Evolutionary conservation across 2,797 vertebrate genomes (phyloP), one percentile per base, ranked within the genome.

Genomic region (Malacoraja senta): DNA sequence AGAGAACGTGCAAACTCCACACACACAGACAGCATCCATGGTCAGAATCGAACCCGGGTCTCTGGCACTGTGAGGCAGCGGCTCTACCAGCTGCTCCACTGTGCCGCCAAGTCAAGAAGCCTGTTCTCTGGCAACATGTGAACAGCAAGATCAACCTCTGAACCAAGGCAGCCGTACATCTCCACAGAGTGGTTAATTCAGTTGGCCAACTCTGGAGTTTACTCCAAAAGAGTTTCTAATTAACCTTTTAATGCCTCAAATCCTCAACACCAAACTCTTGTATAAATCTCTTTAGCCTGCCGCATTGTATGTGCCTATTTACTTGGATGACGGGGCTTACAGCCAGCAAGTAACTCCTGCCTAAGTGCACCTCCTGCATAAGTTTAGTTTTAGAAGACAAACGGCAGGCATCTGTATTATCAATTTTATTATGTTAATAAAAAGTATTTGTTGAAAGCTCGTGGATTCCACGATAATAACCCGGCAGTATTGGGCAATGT

Each of bases 181-280:
- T 86, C 61, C 24, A 83, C 15, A 86, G 53, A 84, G 58, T 19
- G 13, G 32, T 86, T 65, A 65, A 19, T 86, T 53, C 83, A 32
- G 83, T 58, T n/a, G 58, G 83, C 26, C 61, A 86, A 44, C 58
- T 63, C 58, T 63, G 9, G 83, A 29, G n/a, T n/a, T 86, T 63
- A 86, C 32, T 19, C 83, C 29, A 32, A 63, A 32, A 8, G 29
- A 32, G 83, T 86, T 65, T 24, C 53, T 86, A 86, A 65, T 86
- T 86, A 86, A 86, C 83, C 58, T 86, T 86, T 58, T 63, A 63
- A 86, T 63, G 83, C 83, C 58, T 32, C 58, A 86, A 86, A 86
- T 86, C 58, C 58, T n/a, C 58, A 86, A 61, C 61, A 86, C 58
- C 8, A 86, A 63, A 29, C 83, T 86, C 26, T 32, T 86, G 26